Evolutionary conservation across 2,888 invertebrate genomes (phyloP), one percentile per base, ranked within the genome.

Genomic region (Oxyscelio sp.): DNA sequence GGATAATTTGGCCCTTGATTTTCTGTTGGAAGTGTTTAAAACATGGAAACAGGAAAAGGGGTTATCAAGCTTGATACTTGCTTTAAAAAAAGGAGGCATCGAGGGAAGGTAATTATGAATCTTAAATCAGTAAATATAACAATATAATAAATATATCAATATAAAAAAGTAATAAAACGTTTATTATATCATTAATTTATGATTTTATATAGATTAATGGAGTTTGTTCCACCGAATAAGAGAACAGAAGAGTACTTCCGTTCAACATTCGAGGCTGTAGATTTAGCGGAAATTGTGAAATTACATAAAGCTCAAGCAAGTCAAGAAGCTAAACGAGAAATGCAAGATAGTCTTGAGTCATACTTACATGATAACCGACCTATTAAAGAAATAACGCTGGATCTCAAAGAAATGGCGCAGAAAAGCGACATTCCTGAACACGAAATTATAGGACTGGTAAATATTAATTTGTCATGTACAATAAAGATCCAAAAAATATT

Each of bases 151-250:
- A n/a, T n/a, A n/a, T n/a, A n/a, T n/a, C n/a, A n/a, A n/a, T n/a
- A n/a, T n/a, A n/a, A n/a, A n/a, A n/a, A n/a, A n/a, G n/a, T n/a
- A n/a, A n/a, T n/a, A n/a, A n/a, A n/a, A n/a, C n/a, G n/a, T n/a
- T n/a, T n/a, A 27, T 27, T 27, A 27, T 73, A 5, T 52, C n/a
- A 5, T 59, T n/a, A 45, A 40, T 34, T 58, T n/a, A n/a, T 38
- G 21, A 65, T 74, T 75, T 74, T 83, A n/a, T n/a, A n/a, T 90
- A 98, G 98, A 94, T 95, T 98, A 93, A 96, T 98, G 96, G 98
- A 99, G 95, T 98, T 99, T 95, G 97, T 99, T 94, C 99, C 99
- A 87, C 96, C 97, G 92, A 99, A 98, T 95, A 99, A 98, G 93
- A 97, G 99, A 93, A 98, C 97, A 92, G 98, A 98, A 94, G 98